Percentiles rank a stretch among this genome's conserved stretches.
These are phyloP conservation scores for Apis mellifera DNA, from an alignment of 1,140 invertebrate genomes.

Conservation along the genomic window Amel_HAv3.1 CM009931.2:18387001-18387500, in stretches of 20 bases:
- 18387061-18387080: constrained; percentile 88
- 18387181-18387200: constrained; percentile 88
- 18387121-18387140: constrained; percentile 93
- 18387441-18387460: not conserved
- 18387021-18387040: constrained; percentile 92
- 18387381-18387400: constrained; percentile 90
- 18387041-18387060: constrained; percentile 90
- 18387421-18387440: constrained; percentile 66
- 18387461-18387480: not conserved
- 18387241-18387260: constrained; percentile 89
- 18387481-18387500: not conserved
- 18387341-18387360: constrained; percentile 90
- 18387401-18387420: constrained; percentile 92
- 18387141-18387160: constrained; percentile 91
- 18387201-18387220: constrained; percentile 88
- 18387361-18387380: constrained; percentile 88
- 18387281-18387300: constrained; percentile 91
- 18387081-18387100: constrained; percentile 88
- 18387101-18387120: constrained; percentile 94
- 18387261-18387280: constrained; percentile 89
- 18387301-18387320: constrained; percentile 89
- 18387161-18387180: constrained; percentile 92
- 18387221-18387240: constrained; percentile 88
- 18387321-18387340: constrained; percentile 91
- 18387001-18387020: constrained; percentile 92